Conservation (phyloP, 2,888 invertebrate species). For the Synergus japonicus region DNA sequence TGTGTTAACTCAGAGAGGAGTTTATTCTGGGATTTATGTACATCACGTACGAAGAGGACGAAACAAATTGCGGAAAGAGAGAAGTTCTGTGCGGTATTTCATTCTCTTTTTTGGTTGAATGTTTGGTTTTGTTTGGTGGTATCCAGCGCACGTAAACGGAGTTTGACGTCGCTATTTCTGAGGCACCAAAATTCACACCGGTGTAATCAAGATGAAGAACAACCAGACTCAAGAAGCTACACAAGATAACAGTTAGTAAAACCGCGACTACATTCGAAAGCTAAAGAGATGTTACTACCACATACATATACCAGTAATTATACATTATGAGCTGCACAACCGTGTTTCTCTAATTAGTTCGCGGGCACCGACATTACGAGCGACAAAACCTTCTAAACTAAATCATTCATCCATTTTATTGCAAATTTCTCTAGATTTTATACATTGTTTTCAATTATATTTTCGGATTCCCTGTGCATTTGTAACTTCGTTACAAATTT, state of each 20-base stretch:
- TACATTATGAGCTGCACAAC: neutral
- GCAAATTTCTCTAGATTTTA: neutral
- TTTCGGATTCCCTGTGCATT: neutral
- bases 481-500: neutral
- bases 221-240: constrained; percentile 51
- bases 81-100: neutral
- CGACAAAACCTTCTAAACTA: neutral
- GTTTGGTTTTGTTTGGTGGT: constrained; percentile 15
- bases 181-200: constrained; percentile 43
- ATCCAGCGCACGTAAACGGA: neutral
- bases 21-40: neutral
- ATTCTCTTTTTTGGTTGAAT: neutral
- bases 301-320: neutral
- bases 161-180: constrained; percentile 41
- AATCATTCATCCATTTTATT: neutral
- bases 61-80: constrained; percentile 11
- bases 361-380: neutral
- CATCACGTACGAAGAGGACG: neutral
- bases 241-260: constrained; percentile 49
- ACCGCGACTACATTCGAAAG: constrained; percentile 44
- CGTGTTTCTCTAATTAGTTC: neutral
- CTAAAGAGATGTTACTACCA: constrained; percentile 47
- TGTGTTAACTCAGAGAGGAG: neutral
- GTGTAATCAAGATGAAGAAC: constrained; percentile 53
- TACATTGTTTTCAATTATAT: neutral